Percentiles rank a stretch among this genome's conserved stretches.
These are phyloP conservation scores for Hirtodrosophila cameraria DNA, from an alignment of 2,888 invertebrate genomes.

Conservation along the genomic window DNA sequence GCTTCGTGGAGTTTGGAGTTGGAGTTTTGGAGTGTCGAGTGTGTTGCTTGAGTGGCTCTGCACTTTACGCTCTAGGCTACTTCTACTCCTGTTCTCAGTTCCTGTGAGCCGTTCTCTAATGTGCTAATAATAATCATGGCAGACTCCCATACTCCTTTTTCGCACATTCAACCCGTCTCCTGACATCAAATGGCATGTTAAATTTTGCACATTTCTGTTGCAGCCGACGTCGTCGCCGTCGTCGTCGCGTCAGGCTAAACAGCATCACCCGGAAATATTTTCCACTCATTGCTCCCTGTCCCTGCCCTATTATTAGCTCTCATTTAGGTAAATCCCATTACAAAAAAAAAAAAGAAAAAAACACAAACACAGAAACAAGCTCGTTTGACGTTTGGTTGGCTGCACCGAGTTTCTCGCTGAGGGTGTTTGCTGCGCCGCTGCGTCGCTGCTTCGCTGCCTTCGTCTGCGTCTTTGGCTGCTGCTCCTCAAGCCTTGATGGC, in stretches of 20 bases:
- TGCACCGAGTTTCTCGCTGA: conserved; percentile 46
- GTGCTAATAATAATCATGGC: conserved; percentile 80
- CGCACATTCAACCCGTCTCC: neutral
- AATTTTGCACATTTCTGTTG: conserved; percentile 57
- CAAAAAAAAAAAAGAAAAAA: conserved; percentile 11
- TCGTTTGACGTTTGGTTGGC: conserved; percentile 73
- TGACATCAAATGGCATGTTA: conserved; percentile 75
- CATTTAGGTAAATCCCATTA: conserved; percentile 79
- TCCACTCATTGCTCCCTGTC: conserved; percentile 59
- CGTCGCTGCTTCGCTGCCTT: neutral
- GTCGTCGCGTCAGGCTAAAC: conserved; percentile 18
- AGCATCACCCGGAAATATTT: conserved; percentile 72
- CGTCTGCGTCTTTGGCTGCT: neutral
- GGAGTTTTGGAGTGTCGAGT: conserved; percentile 65
- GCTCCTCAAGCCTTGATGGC: neutral
- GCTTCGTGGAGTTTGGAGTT: conserved; percentile 1
- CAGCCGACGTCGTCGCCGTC: conserved; percentile 25
- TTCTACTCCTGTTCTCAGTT: conserved; percentile 4
- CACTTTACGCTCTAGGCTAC: conserved; percentile 67
- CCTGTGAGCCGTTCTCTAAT: conserved; percentile 59
- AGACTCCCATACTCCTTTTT: conserved; percentile 21
- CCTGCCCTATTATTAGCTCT: conserved; percentile 74
- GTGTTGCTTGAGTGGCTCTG: conserved; percentile 75
- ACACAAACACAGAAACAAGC: conserved; percentile 23
- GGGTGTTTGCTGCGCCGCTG: conserved; percentile 57